phyloP scores from a whole-genome alignment of 2,888 invertebrate species.

The Phorcus lineatus region DNA sequence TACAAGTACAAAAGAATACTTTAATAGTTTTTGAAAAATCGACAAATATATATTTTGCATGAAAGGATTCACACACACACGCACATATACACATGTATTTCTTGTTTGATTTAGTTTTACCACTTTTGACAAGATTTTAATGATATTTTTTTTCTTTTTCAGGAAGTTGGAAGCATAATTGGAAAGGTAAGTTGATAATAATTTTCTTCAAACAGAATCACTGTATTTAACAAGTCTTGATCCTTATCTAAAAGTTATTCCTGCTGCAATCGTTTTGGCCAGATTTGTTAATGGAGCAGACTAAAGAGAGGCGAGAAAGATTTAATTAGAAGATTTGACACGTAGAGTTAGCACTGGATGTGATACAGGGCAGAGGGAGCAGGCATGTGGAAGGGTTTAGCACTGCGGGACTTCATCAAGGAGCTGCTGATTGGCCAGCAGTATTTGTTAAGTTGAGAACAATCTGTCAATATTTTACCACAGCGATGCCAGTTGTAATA shows the following conservation, averaged over 20 bases:
- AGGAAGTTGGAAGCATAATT: slow-evolving; percentile 79
- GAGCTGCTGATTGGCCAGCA: neutral
- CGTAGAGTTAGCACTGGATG: neutral
- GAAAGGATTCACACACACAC: too few species aligned
- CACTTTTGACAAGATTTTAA: neutral
- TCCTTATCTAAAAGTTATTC: too few species aligned
- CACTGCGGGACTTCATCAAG: neutral
- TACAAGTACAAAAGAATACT: too few species aligned
- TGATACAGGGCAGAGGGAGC: neutral
- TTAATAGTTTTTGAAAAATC: too few species aligned
- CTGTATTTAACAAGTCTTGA: neutral
- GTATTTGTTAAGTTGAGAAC: neutral
- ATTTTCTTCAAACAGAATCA: neutral
- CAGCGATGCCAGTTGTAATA: neutral
- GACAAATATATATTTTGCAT: too few species aligned
- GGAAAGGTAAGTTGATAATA: slow-evolving; percentile 74
- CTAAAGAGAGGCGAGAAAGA: neutral
- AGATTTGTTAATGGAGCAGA: too few species aligned
- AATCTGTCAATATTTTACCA: neutral
- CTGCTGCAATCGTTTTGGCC: too few species aligned
- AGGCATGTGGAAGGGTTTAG: neutral
- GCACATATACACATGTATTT: too few species aligned
- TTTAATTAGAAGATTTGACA: neutral
- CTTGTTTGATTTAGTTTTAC: too few species aligned
- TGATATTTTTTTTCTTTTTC: slow-evolving; percentile 54